These are phyloP conservation scores for Urophycis tenuis DNA, from an alignment of 2,797 vertebrate species.

Conservation along the genomic window DNA sequence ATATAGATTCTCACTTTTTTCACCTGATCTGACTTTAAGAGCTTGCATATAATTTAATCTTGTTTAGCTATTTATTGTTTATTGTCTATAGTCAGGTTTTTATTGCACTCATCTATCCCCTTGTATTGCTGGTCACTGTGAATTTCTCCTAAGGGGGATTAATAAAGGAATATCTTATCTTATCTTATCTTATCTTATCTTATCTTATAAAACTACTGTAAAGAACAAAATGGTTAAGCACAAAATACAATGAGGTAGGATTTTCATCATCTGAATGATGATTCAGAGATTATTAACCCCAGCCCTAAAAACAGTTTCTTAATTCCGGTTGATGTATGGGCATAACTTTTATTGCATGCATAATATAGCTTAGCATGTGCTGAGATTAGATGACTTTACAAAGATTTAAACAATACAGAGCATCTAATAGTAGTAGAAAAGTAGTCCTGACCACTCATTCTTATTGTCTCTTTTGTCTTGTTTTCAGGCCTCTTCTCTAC, in stretches of 20 bases:
- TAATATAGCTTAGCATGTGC: neutral
- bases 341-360: neutral
- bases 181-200: no score
- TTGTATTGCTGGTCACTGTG: no score
- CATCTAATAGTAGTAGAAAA: neutral
- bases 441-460: neutral
- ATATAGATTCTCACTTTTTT: no score
- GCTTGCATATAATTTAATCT: no score
- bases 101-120: no score
- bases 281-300: neutral
- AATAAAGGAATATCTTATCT: no score
- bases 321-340: neutral
- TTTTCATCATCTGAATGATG: neutral
- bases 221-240: neutral
- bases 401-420: neutral
- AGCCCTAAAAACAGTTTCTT: neutral
- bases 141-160: no score
- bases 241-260: neutral
- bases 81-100: no score
- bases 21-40: no score
- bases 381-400: neutral
- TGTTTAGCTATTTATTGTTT: no score
- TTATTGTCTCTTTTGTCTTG: constrained; percentile 25
- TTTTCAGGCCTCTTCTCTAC: constrained; percentile 86
- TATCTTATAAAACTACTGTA: no score